These are phyloP conservation scores for Zoanthus solanderi DNA, from an alignment of 92 coral and sea anemone species.

Conservation along the genomic window DNA sequence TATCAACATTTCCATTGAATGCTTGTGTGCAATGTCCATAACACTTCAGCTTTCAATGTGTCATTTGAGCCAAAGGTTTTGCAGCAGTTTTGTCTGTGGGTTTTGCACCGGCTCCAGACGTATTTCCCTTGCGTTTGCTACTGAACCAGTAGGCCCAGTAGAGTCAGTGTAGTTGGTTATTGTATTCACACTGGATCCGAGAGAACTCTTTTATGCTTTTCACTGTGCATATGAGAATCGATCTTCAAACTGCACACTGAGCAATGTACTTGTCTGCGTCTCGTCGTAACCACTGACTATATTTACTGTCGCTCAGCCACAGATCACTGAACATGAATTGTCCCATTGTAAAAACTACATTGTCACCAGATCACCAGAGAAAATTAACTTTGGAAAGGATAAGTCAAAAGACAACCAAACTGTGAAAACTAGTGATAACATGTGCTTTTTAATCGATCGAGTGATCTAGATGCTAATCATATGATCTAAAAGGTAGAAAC, in stretches of 20 bases:
- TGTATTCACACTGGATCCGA: conserved; percentile 5
- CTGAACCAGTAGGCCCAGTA: neutral
- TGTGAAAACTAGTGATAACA: conserved; percentile 11
- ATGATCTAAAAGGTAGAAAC: neutral
- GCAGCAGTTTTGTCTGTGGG: neutral
- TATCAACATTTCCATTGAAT: neutral
- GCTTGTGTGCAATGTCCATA: neutral
- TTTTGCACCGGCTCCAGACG: too few relatives aligned
- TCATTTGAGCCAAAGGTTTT: too few relatives aligned
- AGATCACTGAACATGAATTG: neutral
- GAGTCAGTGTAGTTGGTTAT: conserved; percentile 3
- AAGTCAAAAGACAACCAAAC: conserved; percentile 18
- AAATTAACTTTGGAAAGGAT: neutral
- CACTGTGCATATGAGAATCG: too few relatives aligned
- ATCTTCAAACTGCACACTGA: neutral
- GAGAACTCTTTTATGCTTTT: neutral
- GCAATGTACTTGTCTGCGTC: neutral
- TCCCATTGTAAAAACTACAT: conserved; percentile 26
- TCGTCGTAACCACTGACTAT: conserved; percentile 7
- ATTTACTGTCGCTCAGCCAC: conserved; percentile 10
- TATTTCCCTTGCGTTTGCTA: neutral
- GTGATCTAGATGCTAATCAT: conserved; percentile 30
- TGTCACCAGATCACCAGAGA: conserved; percentile 3
- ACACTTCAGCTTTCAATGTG: too few relatives aligned
- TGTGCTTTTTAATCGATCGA: conserved; percentile 2